A percentile compares a stretch with the other conserved stretches of the same genome.
Conservation (phyloP, 2,888 invertebrate species). For the Dastarcus helophoroides region DNA sequence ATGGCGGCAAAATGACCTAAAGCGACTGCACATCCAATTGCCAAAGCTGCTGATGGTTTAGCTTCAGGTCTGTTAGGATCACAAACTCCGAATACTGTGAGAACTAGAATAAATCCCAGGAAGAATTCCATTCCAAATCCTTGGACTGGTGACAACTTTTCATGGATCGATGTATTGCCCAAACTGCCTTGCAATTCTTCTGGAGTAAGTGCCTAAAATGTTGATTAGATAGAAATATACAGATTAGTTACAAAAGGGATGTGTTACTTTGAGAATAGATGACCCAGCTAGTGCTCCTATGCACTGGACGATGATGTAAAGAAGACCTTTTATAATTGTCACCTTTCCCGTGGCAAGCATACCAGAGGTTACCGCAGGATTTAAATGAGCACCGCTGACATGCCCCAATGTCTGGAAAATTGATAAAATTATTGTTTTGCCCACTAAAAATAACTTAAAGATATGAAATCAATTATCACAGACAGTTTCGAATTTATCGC, state of each 20-base stretch:
- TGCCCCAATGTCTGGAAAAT: constrained; percentile 72
- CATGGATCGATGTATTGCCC: constrained; percentile 56
- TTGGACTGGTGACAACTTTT: constrained; percentile 55
- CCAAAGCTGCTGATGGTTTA: constrained; percentile 70
- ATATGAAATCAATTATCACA: too few species aligned
- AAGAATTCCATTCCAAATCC: constrained; percentile 86
- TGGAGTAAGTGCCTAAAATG: constrained; percentile 53
- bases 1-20: constrained; percentile 77
- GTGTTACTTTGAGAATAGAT: constrained; percentile 54
- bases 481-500: too few species aligned
- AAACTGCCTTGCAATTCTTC: constrained; percentile 48
- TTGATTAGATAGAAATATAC: constrained; percentile 5
- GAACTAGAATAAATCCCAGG: constrained; percentile 76
- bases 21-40: constrained; percentile 79
- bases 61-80: constrained; percentile 70
- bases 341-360: constrained; percentile 71
- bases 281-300: constrained; percentile 73
- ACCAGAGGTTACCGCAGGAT: constrained; percentile 83
- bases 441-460: too few species aligned
- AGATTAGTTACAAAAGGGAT: constrained; percentile 4
- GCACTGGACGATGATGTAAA: constrained; percentile 76
- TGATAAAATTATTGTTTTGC: too few species aligned
- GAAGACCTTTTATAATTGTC: constrained; percentile 56
- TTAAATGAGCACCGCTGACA: constrained; percentile 83
- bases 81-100: constrained; percentile 82